Percentiles rank a stretch among this genome's conserved stretches.
Conservation (phyloP, 2,113 vertebrate genomes). For the Vimba vimba region DNA sequence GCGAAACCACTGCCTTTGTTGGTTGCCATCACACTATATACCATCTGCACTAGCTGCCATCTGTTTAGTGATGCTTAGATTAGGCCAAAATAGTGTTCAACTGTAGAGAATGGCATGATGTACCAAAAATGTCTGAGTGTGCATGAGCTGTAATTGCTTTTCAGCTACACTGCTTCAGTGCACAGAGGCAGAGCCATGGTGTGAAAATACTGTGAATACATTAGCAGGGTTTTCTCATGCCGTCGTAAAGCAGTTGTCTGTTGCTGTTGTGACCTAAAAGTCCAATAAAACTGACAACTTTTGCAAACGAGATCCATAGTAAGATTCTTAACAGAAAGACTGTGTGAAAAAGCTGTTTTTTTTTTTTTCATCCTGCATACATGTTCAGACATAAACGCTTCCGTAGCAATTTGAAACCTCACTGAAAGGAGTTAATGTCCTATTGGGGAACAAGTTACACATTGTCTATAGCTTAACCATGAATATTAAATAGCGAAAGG, state of each 20-base stretch:
- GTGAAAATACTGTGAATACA: neutral
- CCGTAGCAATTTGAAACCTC: conserved; percentile 1
- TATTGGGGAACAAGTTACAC: conserved; percentile 41
- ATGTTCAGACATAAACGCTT: conserved; percentile 25
- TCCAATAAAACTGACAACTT: neutral
- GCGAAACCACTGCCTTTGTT: conserved; percentile 14
- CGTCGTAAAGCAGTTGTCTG: neutral
- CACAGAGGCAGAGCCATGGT: neutral
- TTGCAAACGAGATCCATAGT: neutral
- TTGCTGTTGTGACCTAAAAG: neutral
- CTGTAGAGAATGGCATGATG: no score
- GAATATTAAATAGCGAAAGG: neutral
- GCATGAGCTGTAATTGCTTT: neutral
- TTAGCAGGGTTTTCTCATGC: neutral
- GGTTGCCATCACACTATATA: conserved; percentile 11
- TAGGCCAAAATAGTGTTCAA: neutral
- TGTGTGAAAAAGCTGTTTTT: no score
- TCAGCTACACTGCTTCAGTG: neutral
- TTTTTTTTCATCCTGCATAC: neutral
- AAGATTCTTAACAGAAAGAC: no score
- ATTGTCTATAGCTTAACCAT: conserved; percentile 41
- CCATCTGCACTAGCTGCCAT: conserved; percentile 48
- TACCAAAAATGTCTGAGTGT: neutral
- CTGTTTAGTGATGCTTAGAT: conserved; percentile 2
- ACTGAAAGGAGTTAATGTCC: conserved; percentile 37